These are phyloP conservation scores for Callithrix jacchus DNA, from an alignment of 2,113 vertebrate species.

Conservation along the genomic window DNA sequence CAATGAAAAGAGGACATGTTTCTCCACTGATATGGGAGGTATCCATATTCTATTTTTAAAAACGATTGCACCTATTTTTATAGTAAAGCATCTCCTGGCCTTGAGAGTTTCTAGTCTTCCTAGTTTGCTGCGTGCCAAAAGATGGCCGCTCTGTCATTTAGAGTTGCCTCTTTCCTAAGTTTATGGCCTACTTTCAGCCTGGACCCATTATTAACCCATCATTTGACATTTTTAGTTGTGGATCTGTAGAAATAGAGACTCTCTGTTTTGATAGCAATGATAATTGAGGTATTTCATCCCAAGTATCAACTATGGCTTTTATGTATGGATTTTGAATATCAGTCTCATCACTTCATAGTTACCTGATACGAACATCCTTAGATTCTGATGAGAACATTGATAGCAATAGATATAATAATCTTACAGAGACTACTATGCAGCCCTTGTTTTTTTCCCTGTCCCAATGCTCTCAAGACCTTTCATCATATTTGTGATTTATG, in stretches of 20 bases:
- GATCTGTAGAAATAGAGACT: background rate
- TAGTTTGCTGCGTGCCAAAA: background rate
- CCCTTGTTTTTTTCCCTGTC: background rate
- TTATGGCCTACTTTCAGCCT: background rate
- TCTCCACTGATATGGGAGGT: background rate
- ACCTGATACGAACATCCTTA: background rate
- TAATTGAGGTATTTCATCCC: background rate
- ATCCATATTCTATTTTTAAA: background rate
- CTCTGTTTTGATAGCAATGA: background rate
- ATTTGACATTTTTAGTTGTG: background rate
- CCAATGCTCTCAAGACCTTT: background rate
- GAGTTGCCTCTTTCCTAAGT: background rate
- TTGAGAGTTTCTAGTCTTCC: background rate
- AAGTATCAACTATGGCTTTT: background rate
- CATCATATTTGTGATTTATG: background rate
- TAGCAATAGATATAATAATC: background rate
- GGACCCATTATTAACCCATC: background rate
- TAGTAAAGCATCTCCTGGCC: background rate
- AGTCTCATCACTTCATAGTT: background rate
- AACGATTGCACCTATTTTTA: fast-evolving
- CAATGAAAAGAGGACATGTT: background rate
- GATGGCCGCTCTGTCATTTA: background rate
- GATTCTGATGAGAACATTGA: background rate
- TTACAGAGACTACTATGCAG: background rate
- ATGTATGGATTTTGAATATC: background rate